phyloP scores from a whole-genome alignment of 2,888 invertebrate species.

The Brachylomia viminalis region DNA sequence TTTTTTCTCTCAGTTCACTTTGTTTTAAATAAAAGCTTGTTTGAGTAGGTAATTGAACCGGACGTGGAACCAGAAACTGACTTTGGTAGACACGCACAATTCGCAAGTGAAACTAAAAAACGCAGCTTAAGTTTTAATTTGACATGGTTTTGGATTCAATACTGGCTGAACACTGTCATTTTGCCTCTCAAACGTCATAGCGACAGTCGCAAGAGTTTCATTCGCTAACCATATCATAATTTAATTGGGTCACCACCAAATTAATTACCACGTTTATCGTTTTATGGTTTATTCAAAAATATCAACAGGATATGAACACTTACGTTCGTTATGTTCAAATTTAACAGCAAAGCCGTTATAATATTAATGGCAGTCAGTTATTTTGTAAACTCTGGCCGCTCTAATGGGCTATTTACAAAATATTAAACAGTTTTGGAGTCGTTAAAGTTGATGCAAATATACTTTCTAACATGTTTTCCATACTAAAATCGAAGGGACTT shows the following conservation, averaged over 20 bases:
- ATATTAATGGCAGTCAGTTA: slow-evolving; percentile 72
- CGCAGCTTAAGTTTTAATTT: not conserved
- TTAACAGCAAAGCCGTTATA: slow-evolving; percentile 74
- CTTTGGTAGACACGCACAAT: not conserved
- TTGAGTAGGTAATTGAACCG: not conserved
- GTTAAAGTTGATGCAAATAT: slow-evolving; percentile 72
- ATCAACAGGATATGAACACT: slow-evolving; percentile 74
- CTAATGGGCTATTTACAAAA: slow-evolving; percentile 83
- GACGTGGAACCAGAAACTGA: slow-evolving; percentile 7
- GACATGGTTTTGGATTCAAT: not conserved
- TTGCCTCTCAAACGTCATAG: not conserved
- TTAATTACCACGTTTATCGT: slow-evolving; percentile 28
- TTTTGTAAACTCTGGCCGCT: slow-evolving; percentile 76
- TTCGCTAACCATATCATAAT: not conserved
- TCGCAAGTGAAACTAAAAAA: not conserved
- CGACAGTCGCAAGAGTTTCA: slow-evolving; percentile 3
- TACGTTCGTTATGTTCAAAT: slow-evolving; percentile 69
- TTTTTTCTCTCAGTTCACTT: too few relatives aligned
- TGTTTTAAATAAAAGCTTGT: too few relatives aligned
- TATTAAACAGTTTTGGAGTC: slow-evolving; percentile 76
- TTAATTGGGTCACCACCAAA: slow-evolving; percentile 51
- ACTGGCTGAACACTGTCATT: not conserved
- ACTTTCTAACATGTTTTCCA: slow-evolving; percentile 62
- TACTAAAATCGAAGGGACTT: slow-evolving; percentile 21
- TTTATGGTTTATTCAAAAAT: slow-evolving; percentile 62